A percentile compares a stretch with the other conserved stretches of the same genome.
Conservation (phyloP, 2,888 invertebrate genomes). For the Philonicus albiceps region DNA sequence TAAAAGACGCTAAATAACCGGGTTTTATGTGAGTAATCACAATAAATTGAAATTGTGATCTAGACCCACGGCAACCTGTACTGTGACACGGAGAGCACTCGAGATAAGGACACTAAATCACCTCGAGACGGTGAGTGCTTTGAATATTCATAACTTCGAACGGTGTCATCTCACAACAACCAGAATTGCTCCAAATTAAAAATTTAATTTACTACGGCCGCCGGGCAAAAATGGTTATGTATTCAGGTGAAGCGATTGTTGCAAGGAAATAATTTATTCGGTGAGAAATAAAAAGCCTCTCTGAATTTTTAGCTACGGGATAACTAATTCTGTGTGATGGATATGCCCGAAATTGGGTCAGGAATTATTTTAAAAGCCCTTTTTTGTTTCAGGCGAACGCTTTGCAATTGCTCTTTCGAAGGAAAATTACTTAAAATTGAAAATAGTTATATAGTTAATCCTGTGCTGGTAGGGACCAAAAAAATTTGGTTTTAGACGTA, state of each 20-base stretch:
- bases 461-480: too few species aligned
- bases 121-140: constrained; percentile 1
- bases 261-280: constrained; percentile 13
- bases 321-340: background rate
- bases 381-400: background rate
- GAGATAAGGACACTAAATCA: constrained; percentile 15
- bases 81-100: background rate
- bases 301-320: background rate
- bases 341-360: background rate
- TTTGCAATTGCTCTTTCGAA: background rate
- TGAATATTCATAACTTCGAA: constrained; percentile 20
- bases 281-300: background rate
- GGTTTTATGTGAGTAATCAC: constrained; percentile 15
- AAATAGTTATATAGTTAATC: background rate
- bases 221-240: background rate
- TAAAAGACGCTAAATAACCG: background rate
- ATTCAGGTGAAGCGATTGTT: background rate
- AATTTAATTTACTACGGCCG: constrained; percentile 12
- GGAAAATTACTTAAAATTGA: background rate
- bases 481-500: too few species aligned
- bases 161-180: background rate
- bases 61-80: background rate
- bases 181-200: constrained; percentile 4
- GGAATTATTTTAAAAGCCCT: background rate
- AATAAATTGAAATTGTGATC: constrained; percentile 26